Evolutionary conservation across 64 coral and sea anemone species (phyloP).

Genomic region (Stylophora pistillata): DNA sequence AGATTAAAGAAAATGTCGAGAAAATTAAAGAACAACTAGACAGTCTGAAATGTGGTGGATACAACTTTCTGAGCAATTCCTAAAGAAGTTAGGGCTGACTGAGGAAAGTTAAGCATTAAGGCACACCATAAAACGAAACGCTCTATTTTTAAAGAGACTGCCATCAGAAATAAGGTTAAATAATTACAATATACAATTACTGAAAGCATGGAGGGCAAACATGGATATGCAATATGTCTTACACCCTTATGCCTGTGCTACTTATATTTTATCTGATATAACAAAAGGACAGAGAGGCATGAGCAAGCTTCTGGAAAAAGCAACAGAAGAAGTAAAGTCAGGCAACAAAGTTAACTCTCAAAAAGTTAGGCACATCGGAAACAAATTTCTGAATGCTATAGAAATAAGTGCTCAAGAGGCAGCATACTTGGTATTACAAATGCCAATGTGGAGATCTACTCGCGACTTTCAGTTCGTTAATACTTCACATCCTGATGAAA

Average conservation of each 20-base stretch:
- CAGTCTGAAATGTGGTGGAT: conserved; percentile 58
- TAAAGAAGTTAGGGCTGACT: conserved; percentile 24
- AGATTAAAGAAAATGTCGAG: conserved; percentile 39
- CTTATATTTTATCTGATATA: conserved; percentile 52
- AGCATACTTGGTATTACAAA: conserved; percentile 54
- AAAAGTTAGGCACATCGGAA: conserved; percentile 37
- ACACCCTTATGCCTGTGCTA: conserved; percentile 11
- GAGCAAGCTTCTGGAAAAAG: conserved; percentile 52
- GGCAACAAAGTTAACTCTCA: conserved; percentile 20
- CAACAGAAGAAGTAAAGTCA: conserved; percentile 33
- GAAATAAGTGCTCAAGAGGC: conserved; percentile 75
- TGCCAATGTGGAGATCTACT: conserved; percentile 45
- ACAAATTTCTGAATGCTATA: conserved; percentile 62
- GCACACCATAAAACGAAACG: conserved; percentile 4
- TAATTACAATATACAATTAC: conserved; percentile 30
- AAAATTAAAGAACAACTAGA: conserved; percentile 32
- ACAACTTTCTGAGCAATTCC: conserved; percentile 56
- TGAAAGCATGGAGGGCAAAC: conserved; percentile 48
- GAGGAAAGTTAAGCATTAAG: conserved; percentile 39
- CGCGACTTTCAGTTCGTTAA: conserved; percentile 61
- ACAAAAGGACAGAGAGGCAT: conserved; percentile 47
- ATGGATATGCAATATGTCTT: neutral
- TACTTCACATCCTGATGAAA: conserved; percentile 55
- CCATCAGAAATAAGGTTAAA: conserved; percentile 58
- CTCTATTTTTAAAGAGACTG: conserved; percentile 36